Percentiles rank a stretch among this genome's conserved stretches.
Evolutionary conservation across 2,888 invertebrate species (phyloP).

Genomic region (Exephanes ischioxanthus): DNA sequence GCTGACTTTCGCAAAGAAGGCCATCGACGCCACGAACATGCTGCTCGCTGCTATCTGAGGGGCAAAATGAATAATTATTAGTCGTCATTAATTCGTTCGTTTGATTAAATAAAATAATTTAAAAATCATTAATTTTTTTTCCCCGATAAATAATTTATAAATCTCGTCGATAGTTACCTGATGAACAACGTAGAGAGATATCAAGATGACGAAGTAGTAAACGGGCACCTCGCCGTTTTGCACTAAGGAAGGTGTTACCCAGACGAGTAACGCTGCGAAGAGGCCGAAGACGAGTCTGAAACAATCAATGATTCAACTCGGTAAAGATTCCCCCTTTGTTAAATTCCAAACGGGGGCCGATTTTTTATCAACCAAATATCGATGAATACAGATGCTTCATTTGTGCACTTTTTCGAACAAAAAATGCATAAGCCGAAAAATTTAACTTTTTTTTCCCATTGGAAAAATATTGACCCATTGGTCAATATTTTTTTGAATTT

Average conservation of each 20-base stretch:
- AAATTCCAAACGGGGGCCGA: not conserved
- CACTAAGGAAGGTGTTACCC: slow-evolving; percentile 92
- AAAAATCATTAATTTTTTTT: not conserved
- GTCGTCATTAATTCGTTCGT: not conserved
- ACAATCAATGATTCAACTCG: slow-evolving; percentile 28
- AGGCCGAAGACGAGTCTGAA: slow-evolving; percentile 93
- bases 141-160: not conserved
- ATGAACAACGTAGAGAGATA: slow-evolving; percentile 94
- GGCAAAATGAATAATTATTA: slow-evolving; percentile 36
- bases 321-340: too few species aligned
- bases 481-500: too few species aligned
- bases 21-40: slow-evolving; percentile 99
- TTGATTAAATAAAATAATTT: not conserved
- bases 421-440: too few species aligned
- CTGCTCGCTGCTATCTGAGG: slow-evolving; percentile 95
- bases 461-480: too few species aligned
- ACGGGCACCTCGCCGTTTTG: slow-evolving; percentile 88
- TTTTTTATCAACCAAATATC: not conserved
- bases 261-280: slow-evolving; percentile 93
- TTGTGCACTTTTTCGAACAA: too few species aligned
- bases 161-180: slow-evolving; percentile 87
- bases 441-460: too few species aligned
- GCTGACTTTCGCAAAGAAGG: slow-evolving; percentile 98
- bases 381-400: too few species aligned
- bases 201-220: slow-evolving; percentile 91